A percentile compares a stretch with the other conserved stretches of the same genome.
phyloP scores from a whole-genome alignment of 2,113 vertebrate species.

The Protomyctophum bolini region DNA sequence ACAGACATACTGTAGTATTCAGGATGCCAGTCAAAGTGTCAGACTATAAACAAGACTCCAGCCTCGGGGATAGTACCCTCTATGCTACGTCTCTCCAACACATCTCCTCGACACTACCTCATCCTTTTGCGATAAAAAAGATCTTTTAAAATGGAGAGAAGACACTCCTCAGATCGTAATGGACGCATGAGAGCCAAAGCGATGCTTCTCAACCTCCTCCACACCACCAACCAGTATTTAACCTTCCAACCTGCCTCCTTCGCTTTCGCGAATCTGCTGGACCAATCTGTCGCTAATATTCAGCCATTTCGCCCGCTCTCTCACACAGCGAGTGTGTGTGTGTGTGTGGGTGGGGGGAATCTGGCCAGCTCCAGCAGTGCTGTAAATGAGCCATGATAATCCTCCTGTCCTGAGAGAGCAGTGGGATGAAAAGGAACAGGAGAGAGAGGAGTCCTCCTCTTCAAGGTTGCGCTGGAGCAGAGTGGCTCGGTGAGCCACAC shows the following conservation, averaged over 20 bases:
- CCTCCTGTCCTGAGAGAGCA: slow-evolving; percentile 14
- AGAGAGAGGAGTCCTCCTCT: slow-evolving; percentile 43
- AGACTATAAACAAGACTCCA: slow-evolving; percentile 22
- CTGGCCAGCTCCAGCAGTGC: slow-evolving; percentile 43
- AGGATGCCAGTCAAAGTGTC: slow-evolving; percentile 22
- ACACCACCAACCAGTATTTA: slow-evolving; percentile 67
- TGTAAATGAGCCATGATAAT: slow-evolving; percentile 43
- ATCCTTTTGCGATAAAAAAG: slow-evolving; percentile 5
- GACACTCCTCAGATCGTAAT: slow-evolving; percentile 49
- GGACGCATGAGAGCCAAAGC: slow-evolving; percentile 41
- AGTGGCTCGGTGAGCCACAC: slow-evolving; percentile 57
- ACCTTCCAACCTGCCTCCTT: slow-evolving; percentile 62
- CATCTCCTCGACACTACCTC: slow-evolving; percentile 45
- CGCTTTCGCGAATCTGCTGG: slow-evolving; percentile 53
- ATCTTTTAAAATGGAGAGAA: slow-evolving; percentile 11
- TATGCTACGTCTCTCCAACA: slow-evolving; percentile 41
- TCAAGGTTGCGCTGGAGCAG: slow-evolving; percentile 47
- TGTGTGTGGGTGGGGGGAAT: slow-evolving; percentile 53
- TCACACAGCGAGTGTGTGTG: slow-evolving; percentile 12
- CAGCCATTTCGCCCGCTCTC: slow-evolving; percentile 5
- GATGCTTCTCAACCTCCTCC: slow-evolving; percentile 64
- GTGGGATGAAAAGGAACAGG: slow-evolving; percentile 2
- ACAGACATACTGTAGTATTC: slow-evolving; percentile 68
- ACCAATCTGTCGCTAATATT: slow-evolving; percentile 48
- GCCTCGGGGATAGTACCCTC: slow-evolving; percentile 40